phyloP scores from a whole-genome alignment of 2,797 vertebrate species.

The Cheirogaleus major region DNA sequence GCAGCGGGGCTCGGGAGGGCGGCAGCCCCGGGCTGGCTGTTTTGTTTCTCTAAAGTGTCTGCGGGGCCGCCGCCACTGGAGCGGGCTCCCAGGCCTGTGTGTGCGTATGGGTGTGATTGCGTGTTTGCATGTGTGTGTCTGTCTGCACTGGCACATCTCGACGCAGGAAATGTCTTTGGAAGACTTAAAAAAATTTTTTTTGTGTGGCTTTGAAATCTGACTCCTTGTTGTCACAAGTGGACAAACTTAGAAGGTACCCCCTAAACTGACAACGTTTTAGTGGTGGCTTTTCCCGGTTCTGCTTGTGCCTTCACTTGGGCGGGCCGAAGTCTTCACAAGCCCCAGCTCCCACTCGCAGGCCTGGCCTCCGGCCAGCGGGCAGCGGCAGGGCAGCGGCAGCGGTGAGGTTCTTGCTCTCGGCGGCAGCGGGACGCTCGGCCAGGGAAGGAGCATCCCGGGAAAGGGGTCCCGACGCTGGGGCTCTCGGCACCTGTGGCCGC shows the following conservation, averaged over 20 bases:
- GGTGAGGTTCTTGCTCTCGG: background rate
- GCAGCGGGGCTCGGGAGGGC: background rate
- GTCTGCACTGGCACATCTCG: constrained; percentile 40
- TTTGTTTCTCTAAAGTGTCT: constrained; percentile 68
- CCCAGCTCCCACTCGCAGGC: background rate
- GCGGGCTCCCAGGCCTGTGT: background rate
- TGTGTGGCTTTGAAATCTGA: constrained; percentile 54
- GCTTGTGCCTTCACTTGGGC: background rate
- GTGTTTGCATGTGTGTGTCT: background rate
- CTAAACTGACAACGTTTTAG: constrained; percentile 14
- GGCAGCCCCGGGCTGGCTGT: constrained; percentile 39
- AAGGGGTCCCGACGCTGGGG: background rate
- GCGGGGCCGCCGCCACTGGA: background rate
- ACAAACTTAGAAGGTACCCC: background rate
- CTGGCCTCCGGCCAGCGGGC: constrained; percentile 9
- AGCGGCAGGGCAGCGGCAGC: background rate
- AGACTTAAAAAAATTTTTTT: constrained; percentile 39
- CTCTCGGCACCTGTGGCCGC: background rate
- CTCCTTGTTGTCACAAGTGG: constrained; percentile 52
- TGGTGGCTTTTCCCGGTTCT: background rate
- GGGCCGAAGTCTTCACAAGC: background rate
- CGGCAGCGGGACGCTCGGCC: background rate
- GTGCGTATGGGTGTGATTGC: background rate
- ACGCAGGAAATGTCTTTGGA: constrained; percentile 57
- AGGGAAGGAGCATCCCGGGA: background rate